Base-by-base conservation (phyloP, 2,797 vertebrate genomes). In the Spondyliosoma cantharus region DNA sequence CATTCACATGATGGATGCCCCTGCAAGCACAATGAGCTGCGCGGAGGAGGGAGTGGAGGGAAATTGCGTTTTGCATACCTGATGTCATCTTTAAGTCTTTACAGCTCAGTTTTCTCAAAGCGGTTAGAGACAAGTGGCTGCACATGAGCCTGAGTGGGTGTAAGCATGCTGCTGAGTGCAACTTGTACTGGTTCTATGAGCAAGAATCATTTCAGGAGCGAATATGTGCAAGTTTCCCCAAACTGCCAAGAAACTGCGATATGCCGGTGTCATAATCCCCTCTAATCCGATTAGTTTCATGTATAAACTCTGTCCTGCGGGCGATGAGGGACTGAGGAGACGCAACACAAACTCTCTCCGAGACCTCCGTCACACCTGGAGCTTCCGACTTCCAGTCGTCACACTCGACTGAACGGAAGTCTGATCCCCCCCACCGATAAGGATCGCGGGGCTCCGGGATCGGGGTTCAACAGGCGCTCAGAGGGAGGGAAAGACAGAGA, bases 391-490 rank as follows among this genome's bases (percentile, higher is more conserved):
- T 92, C 86, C 87, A 89, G 79, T 77, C 62, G 85, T 93, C 83
- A 92, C 93, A 87, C 84, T 89, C 49, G 48, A 86, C 88, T 90
- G 86, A 92, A 65, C 80, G 87, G 92, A 93, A 91, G 92, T 88
- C 87, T 78, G 84, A 86, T 89, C 64, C 81, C 32, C 32, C 32
- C 32, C 6, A 1, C 63, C 9, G 93, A 94, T 94, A 93, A 92
- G 84, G 81, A 90, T 82, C 64, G 42, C 0, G 46, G 59, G 54
- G 71, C 73, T 88, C 61, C 5, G 22, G 72, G 75, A 88, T 87
- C 72, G 2, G 88, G 86, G 87, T 63, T 58, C 65, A 68, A 42
- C 76, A 68, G 78, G 78, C 52, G 71, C 56, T 58, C 9, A 16
- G 27, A 37, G 45, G 48, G 15, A 62, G 48, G 25, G 3, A 29